phyloP scores from a whole-genome alignment of 1,140 invertebrate species.

The Eufriesea mexicana region DNA sequence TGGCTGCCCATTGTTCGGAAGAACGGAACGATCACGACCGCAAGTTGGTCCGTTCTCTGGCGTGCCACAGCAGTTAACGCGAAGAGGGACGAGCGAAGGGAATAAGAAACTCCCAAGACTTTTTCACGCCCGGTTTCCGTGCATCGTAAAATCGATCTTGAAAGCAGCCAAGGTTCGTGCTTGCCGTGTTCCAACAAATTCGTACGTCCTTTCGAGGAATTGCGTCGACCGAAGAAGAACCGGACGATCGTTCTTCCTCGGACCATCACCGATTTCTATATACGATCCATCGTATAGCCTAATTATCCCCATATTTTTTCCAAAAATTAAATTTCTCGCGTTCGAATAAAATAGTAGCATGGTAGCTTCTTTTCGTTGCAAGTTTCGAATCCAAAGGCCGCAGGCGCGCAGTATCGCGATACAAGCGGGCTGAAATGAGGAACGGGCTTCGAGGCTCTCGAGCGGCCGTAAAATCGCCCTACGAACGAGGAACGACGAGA shows the following conservation, averaged over 20 bases:
- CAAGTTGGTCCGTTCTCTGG: slow-evolving; percentile 44
- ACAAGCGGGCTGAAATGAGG: neutral
- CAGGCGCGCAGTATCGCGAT: neutral
- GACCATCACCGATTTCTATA: neutral
- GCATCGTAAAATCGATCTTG: slow-evolving; percentile 59
- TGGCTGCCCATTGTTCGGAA: slow-evolving; percentile 61
- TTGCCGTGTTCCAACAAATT: slow-evolving; percentile 29
- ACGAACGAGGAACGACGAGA: slow-evolving; percentile 37
- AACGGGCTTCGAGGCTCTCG: neutral
- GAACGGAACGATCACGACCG: slow-evolving; percentile 50
- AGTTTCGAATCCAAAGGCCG: neutral
- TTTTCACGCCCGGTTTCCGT: slow-evolving; percentile 39
- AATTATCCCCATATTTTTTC: neutral
- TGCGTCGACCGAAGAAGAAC: neutral
- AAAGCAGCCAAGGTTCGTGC: slow-evolving; percentile 3
- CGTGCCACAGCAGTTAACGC: slow-evolving; percentile 53
- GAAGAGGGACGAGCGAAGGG: slow-evolving; percentile 34
- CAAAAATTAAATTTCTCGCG: neutral
- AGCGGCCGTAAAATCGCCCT: slow-evolving; percentile 54
- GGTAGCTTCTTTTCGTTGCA: neutral
- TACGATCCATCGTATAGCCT: neutral
- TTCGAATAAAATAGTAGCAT: neutral
- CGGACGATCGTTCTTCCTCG: neutral
- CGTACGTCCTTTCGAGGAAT: neutral
- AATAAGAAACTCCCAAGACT: slow-evolving; percentile 23